A percentile compares a stretch with the other conserved stretches of the same genome.
These are phyloP conservation scores for Epinephelus cyanopodus DNA, from an alignment of 2,113 vertebrate species.

Conservation along the genomic window DNA sequence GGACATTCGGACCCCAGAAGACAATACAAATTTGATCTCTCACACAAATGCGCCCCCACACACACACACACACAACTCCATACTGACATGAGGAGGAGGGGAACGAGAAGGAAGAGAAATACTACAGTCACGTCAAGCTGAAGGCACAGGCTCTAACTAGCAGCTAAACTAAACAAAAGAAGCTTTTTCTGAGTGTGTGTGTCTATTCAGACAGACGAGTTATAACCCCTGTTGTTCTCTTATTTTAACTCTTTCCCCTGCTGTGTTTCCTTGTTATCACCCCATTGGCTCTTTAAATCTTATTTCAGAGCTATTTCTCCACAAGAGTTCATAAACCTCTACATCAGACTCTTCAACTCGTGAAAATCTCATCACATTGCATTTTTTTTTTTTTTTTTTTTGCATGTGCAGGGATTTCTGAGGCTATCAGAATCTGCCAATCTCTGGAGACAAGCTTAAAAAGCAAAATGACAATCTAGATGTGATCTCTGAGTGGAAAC, in stretches of 20 bases:
- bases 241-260: constrained; percentile 32
- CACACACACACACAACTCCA: background rate
- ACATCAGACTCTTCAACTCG: constrained; percentile 11
- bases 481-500: constrained; percentile 39
- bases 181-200: constrained; percentile 12
- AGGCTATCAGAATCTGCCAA: background rate
- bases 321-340: constrained; percentile 23
- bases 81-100: constrained; percentile 13
- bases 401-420: constrained; percentile 15
- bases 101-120: constrained; percentile 29
- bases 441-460: constrained; percentile 9
- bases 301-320: constrained; percentile 39
- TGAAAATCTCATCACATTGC: constrained; percentile 24
- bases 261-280: constrained; percentile 43
- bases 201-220: constrained; percentile 9
- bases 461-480: constrained; percentile 22
- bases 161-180: constrained; percentile 37
- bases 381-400: background rate
- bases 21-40: background rate
- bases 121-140: constrained; percentile 46
- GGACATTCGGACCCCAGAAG: constrained; percentile 8
- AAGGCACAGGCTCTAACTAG: constrained; percentile 39
- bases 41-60: background rate
- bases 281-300: constrained; percentile 29
- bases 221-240: constrained; percentile 6